Base-by-base conservation (phyloP, 2,113 vertebrate species). In the Petrocephalus zakoni region DNA sequence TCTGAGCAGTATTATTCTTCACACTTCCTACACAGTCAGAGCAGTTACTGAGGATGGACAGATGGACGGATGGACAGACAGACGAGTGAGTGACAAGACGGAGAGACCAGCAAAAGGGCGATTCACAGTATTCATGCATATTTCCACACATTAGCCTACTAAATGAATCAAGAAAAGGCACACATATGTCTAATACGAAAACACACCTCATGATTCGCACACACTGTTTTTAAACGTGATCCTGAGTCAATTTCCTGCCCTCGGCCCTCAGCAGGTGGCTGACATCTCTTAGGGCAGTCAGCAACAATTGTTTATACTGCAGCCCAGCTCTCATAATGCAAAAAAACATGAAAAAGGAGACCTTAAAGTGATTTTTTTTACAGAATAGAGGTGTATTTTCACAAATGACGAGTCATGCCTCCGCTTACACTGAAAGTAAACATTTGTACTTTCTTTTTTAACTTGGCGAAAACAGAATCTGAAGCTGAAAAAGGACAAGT, bases 161-260 rank as follows among this genome's bases (percentile, higher is more conserved):
- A n/a, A 87, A 87, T 87, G 53, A 61, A 47, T n/a, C 19, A 34
- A 55, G 49, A 53, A 55, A 52, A 55, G 84, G 56, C 25, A 37
- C 29, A 53, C 49, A 56, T 56, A 56, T 86, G 84, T 56, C 52
- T 86, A 55, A 86, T 21, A 86, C 34, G 52, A 86, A 86, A 86
- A 56, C 25, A 55, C 49, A 85, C 13, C 84, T 46, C 9, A n/a
- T 22, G 53, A 87, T 22, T 87, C 11, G 37, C 19, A n/a, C 9
- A 42, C 53, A 87, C 29, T 9, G 29, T 29, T 53, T 22, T 85
- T 17, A 56, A 64, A 64, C 3, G n/a, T 64, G 1, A 87, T 87
- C 42, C 37, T 58, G 34, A 15, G 55, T n/a, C 5, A 0, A 58
- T 64, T 13, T 61, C 29, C 56, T 15, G 10, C 7, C 25, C 19